These are phyloP conservation scores for Crypturellus tataupa DNA, from an alignment of 2,797 vertebrate species.

Conservation along the genomic window DNA sequence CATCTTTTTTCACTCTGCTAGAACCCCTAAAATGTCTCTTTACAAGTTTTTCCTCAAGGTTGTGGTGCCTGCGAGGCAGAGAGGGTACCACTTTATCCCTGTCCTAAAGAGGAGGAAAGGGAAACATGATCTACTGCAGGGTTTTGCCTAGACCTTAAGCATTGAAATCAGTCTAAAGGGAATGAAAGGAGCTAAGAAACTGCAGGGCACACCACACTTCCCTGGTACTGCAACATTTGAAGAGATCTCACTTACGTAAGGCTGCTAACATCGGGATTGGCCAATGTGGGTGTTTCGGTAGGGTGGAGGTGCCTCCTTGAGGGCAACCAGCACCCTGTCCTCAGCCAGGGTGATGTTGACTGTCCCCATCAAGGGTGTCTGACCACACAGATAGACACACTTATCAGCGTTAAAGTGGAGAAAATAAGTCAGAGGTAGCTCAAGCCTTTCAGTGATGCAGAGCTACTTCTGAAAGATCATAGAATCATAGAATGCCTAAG, in stretches of 20 bases:
- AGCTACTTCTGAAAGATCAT: slow-evolving; percentile 23
- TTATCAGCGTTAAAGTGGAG: background rate
- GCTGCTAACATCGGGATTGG: background rate
- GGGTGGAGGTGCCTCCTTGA: background rate
- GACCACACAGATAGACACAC: background rate
- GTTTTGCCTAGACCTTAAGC: background rate
- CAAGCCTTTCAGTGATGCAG: background rate
- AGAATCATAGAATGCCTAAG: too few species aligned
- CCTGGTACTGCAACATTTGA: background rate
- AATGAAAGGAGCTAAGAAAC: background rate
- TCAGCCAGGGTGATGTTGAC: background rate
- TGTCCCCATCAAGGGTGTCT: background rate
- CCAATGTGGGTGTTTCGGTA: background rate
- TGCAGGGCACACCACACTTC: background rate
- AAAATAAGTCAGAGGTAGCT: background rate
- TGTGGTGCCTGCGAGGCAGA: background rate
- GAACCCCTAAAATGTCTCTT: background rate
- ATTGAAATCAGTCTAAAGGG: background rate
- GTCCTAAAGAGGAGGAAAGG: background rate
- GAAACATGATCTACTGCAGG: background rate
- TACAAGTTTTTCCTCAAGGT: background rate
- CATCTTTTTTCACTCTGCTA: background rate
- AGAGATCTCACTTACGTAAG: background rate
- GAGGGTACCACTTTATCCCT: rapidly evolving
- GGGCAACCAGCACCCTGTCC: background rate